Conservation (phyloP, 2,888 invertebrate genomes). For the Mamestra brassicae region DNA sequence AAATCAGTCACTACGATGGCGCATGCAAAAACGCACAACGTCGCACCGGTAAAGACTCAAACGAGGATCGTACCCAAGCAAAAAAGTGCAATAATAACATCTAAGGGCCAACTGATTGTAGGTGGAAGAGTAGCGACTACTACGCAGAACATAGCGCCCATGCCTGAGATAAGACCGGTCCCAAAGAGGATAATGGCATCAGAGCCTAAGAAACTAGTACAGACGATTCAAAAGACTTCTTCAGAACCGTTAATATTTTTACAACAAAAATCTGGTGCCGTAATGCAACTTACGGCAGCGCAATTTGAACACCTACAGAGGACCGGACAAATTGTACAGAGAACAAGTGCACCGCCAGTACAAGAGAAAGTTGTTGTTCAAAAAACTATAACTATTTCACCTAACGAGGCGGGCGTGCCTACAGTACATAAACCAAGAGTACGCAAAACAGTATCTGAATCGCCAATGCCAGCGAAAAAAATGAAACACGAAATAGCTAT, state of each 20-base stretch:
- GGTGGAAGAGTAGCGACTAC: slow-evolving; percentile 87
- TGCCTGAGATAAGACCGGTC: slow-evolving; percentile 84
- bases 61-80: slow-evolving; percentile 85
- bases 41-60: slow-evolving; percentile 70
- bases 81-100: slow-evolving; percentile 90
- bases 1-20: slow-evolving; percentile 75
- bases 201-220: slow-evolving; percentile 83
- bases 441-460: slow-evolving; percentile 76
- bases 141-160: slow-evolving; percentile 86
- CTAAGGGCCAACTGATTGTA: slow-evolving; percentile 90
- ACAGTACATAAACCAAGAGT: slow-evolving; percentile 76
- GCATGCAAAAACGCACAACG: slow-evolving; percentile 59
- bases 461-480: slow-evolving; percentile 79
- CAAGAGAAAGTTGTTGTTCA: slow-evolving; percentile 83
- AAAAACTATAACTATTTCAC: slow-evolving; percentile 77
- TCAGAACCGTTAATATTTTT: slow-evolving; percentile 85
- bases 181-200: slow-evolving; percentile 80
- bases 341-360: slow-evolving; percentile 72
- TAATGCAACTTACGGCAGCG: slow-evolving; percentile 88
- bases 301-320: slow-evolving; percentile 88
- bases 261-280: slow-evolving; percentile 87
- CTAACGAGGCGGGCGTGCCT: slow-evolving; percentile 74
- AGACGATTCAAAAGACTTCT: slow-evolving; percentile 81
- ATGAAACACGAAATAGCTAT: slow-evolving; percentile 80
- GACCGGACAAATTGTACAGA: slow-evolving; percentile 87